These are phyloP conservation scores for Disparrhopalites patrizii DNA, from an alignment of 2,888 invertebrate species.

Conservation along the genomic window DNA sequence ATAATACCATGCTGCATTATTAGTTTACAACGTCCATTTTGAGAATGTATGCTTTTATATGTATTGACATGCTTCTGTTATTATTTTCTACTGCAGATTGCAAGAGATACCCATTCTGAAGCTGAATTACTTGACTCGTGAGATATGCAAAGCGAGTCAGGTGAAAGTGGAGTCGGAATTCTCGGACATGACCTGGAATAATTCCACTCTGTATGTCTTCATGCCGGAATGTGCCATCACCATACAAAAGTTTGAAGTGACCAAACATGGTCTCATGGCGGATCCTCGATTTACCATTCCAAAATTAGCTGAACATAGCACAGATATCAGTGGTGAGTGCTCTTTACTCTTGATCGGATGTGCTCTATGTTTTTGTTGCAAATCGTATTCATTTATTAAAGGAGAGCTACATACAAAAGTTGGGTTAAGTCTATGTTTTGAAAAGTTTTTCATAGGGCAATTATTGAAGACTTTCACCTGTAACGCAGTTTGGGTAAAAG, in stretches of 20 bases:
- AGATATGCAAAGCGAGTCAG: not conserved
- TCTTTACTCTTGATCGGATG: not conserved
- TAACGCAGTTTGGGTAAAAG: no score
- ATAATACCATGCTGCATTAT: no score
- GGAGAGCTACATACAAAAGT: no score
- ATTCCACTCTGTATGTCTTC: not conserved
- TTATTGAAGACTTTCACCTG: no score
- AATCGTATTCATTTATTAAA: no score
- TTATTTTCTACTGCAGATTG: no score
- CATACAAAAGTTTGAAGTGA: not conserved
- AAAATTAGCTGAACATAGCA: not conserved
- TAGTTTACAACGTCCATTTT: no score
- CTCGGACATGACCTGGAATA: not conserved
- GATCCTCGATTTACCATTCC: not conserved
- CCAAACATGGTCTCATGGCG: not conserved
- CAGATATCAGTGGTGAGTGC: not conserved
- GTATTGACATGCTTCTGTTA: no score
- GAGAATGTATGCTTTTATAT: no score
- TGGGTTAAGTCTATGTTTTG: no score
- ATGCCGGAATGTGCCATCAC: not conserved
- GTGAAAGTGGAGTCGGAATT: not conserved
- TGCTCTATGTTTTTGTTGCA: no score
- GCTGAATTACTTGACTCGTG: constrained; percentile 3
- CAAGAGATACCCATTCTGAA: not conserved
- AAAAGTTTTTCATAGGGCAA: no score